Base-by-base conservation (phyloP, 2,888 invertebrate genomes). In the Norana najaformis region DNA sequence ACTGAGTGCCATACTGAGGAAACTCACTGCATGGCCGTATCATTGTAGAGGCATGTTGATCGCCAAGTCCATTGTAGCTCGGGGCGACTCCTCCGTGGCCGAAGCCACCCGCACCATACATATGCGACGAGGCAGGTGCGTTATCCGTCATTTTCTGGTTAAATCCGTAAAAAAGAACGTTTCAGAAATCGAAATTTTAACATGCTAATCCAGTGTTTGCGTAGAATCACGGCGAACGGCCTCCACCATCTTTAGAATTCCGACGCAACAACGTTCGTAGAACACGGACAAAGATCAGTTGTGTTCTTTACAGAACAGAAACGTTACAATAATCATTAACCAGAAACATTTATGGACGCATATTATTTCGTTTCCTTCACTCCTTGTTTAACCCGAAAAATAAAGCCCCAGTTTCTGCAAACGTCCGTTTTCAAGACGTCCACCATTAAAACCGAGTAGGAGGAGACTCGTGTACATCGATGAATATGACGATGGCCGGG, bases 1-100 rank as follows among this genome's bases (percentile, higher is more conserved):
- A 90, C 89, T 90, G 91, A 47, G 39, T 88, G 83, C 91, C 90
- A 89, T 91, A 90, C 88, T 88, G 91, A 36, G 91, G 89, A 89
- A 90, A 91, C 30, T 91, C 91, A 83, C 89, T 89, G 83, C 90
- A 85, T 37, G 85, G 85, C 34, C 85, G 85, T 4, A 35, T 35
- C 69, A 69, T 69, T 69, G 69, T 5, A 1, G 69, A 69, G n/a
- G 69, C 69, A 16, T 69, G 69, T 23, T 85, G 85, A 37, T 85
- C 85, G 85, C 36, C 85, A 37, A 85, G 34, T 37, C 85, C 85
- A 23, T 85, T 85, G 85, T 85, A 85, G 85, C 37, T 85, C 1
- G 85, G 85, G 36, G 36, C 23, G 8, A 85, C 85, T 85, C 85
- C 85, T 35, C 85, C 85, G 85, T 85, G 85, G 36, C 85, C 85